Evolutionary conservation across 2,797 vertebrate species (phyloP), one percentile per base, ranked within the genome.

Genomic region (Urocyon cinereoargenteus): DNA sequence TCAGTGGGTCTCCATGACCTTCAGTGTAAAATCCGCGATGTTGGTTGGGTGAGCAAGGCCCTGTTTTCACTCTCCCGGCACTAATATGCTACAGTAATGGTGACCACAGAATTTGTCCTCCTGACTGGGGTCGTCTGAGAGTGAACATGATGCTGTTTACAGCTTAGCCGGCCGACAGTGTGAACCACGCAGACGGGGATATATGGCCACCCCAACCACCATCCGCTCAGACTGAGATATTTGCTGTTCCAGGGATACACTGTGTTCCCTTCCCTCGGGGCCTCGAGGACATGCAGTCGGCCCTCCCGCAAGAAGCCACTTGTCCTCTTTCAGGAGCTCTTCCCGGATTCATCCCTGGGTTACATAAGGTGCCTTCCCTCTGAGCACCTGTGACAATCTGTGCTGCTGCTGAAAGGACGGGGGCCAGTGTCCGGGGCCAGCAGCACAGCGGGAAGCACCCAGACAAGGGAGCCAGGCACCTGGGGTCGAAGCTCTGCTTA

Each of bases 161-260:
- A 97, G 96, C 64, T 66, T 59, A 86, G 87, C 88, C 93, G 81
- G 86, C 85, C 88, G 49, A 59, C 0, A 68, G 78, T 87, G 55
- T 64, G 82, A 93, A 82, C 40, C 83, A 79, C 64, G 86, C 45
- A 94, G 34, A 18, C 6, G 9, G 61, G 89, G 86, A 79, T 59
- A 18, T 51, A 10, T 16, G 94, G 66, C 26, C 82, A 45, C 24
- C 82, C 86, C 53, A 26, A 51, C 72, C 12, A 57, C 31, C 36
- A 51, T 19, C 36, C 16, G 9, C 21, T 79, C 53, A 61, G 3
- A 18, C 10, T 14, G 82, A 94, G 94, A 85, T 64, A 75, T 26
- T 49, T 55, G 53, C 51, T 45, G 51, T 79, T 53, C 66, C 70
- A 61, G 0, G 10, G 72, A 86, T 53, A 93, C 40, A 15, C 19